Percentiles rank a stretch among this genome's conserved stretches.
Conservation (phyloP, 2,113 vertebrate species). For the Gobius niger region DNA sequence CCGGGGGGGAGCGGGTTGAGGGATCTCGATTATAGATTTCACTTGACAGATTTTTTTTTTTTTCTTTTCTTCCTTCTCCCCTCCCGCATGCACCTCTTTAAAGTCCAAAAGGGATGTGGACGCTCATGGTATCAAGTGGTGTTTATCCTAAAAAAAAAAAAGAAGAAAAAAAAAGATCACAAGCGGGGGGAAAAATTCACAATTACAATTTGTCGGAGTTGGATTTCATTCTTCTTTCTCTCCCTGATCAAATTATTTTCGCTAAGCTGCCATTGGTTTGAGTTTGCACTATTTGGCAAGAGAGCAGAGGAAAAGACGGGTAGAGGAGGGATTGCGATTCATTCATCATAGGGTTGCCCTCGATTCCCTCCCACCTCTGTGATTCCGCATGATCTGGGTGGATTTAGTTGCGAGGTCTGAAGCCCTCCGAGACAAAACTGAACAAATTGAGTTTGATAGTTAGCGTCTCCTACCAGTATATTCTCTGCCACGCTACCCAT, state of each 20-base stretch:
- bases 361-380: conserved; percentile 58
- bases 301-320: conserved; percentile 37
- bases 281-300: conserved; percentile 53
- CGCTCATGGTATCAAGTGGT: conserved; percentile 29
- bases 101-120: conserved; percentile 45
- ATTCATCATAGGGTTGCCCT: conserved; percentile 69
- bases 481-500: conserved; percentile 46
- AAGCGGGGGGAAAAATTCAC: conserved; percentile 15
- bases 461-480: conserved; percentile 38
- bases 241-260: conserved; percentile 41
- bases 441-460: conserved; percentile 67
- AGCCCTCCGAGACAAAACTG: conserved; percentile 63
- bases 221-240: conserved; percentile 26
- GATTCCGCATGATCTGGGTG: conserved; percentile 68
- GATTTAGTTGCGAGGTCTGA: conserved; percentile 61
- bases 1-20: conserved; percentile 68
- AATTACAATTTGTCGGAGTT: conserved; percentile 41
- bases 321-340: conserved; percentile 61
- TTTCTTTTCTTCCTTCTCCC: conserved; percentile 12
- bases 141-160: conserved; percentile 61
- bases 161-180: too few species aligned
- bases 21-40: conserved; percentile 82
- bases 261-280: conserved; percentile 51
- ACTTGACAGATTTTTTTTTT: conserved; percentile 68
- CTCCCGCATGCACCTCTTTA: conserved; percentile 17